A percentile compares a stretch with the other conserved stretches of the same genome.
phyloP scores from a whole-genome alignment of 2,113 vertebrate genomes.

The Erpornis zantholeuca region DNA sequence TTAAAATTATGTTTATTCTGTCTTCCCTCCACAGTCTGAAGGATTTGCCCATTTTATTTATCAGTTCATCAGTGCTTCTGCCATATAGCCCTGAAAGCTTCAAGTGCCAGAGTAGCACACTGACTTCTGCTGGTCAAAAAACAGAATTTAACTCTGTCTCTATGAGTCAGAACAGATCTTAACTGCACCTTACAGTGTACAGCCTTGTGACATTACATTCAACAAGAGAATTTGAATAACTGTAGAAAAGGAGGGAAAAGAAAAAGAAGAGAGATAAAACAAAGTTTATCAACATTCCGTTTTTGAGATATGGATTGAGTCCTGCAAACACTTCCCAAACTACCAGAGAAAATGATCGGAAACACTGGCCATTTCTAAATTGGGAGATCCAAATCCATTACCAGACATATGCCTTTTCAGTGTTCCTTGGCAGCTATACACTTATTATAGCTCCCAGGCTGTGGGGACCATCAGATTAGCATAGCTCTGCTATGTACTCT shows the following conservation, averaged over 20 bases:
- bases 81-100: fast-evolving
- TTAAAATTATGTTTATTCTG: background rate
- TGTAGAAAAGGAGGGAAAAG: fast-evolving
- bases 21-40: fast-evolving
- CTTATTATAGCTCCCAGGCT: background rate
- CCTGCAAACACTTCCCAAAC: background rate
- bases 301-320: background rate
- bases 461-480: background rate
- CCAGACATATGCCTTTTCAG: background rate
- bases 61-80: background rate
- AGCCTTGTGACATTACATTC: background rate
- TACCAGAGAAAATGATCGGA: background rate
- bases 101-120: background rate
- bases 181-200: background rate
- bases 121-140: background rate
- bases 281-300: background rate
- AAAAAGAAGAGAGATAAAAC: background rate
- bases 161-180: background rate
- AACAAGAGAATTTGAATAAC: background rate
- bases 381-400: background rate
- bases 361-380: background rate
- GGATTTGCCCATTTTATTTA: background rate
- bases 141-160: background rate
- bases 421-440: background rate
- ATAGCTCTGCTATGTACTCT: background rate